A percentile compares a stretch with the other conserved stretches of the same genome.
phyloP scores from a whole-genome alignment of 2,888 invertebrate species.

The Lepidocyrtinus sp. region DNA sequence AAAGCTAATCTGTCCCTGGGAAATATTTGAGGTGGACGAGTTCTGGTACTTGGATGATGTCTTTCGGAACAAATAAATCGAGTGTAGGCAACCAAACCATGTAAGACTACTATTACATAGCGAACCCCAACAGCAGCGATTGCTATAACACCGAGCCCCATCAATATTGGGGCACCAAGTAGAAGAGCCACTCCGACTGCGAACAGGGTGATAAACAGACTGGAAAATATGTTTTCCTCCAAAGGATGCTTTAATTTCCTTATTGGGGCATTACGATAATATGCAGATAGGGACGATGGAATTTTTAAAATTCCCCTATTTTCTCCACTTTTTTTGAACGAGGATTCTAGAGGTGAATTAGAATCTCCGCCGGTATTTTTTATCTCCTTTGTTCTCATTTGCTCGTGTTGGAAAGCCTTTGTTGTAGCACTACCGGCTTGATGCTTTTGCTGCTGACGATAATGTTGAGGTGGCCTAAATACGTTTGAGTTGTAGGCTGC shows the following conservation, averaged over 20 bases:
- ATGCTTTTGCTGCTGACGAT: background rate
- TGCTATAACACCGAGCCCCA: constrained; percentile 67
- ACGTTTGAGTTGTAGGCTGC: background rate
- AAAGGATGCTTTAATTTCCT: constrained; percentile 73
- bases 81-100: constrained; percentile 71
- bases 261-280: constrained; percentile 72
- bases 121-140: constrained; percentile 72
- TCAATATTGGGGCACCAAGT: constrained; percentile 73
- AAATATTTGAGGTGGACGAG: constrained; percentile 64
- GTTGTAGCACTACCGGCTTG: background rate
- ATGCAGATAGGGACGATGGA: constrained; percentile 51
- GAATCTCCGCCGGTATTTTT: background rate
- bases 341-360: background rate
- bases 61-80: constrained; percentile 71
- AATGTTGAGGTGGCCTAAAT: background rate
- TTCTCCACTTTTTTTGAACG: constrained; percentile 2
- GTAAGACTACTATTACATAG: constrained; percentile 70
- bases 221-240: constrained; percentile 72
- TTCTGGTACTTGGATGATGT: constrained; percentile 48
- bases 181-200: constrained; percentile 72
- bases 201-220: constrained; percentile 71
- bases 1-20: constrained; percentile 71
- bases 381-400: background rate
- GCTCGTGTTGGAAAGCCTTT: background rate
- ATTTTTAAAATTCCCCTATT: constrained; percentile 19